phyloP scores from a whole-genome alignment of 2,797 vertebrate genomes.

The Hemitrygon akajei region DNA sequence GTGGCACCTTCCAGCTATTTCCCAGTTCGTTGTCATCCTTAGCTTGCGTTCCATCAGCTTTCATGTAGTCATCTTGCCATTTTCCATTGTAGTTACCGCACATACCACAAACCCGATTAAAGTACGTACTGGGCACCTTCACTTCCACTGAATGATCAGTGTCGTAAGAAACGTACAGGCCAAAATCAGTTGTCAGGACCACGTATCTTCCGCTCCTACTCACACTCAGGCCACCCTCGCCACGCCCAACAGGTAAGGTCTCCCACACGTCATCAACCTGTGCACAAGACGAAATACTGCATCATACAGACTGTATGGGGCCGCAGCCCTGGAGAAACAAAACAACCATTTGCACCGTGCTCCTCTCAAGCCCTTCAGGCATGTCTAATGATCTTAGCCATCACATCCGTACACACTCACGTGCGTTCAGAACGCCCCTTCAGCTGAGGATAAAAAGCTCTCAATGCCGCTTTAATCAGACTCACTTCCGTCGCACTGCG shows the following conservation, averaged over 20 bases:
- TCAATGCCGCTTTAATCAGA: too few relatives aligned
- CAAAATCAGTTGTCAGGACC: slow-evolving; percentile 59
- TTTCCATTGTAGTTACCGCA: slow-evolving; percentile 73
- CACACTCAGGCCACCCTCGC: slow-evolving; percentile 50
- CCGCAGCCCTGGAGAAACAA: not conserved
- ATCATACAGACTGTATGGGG: not conserved
- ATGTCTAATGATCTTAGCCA: not conserved
- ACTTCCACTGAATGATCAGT: slow-evolving; percentile 59
- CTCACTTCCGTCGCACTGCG: too few relatives aligned
- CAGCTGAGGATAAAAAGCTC: too few relatives aligned
- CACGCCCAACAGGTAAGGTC: slow-evolving; percentile 59
- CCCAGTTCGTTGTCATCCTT: slow-evolving; percentile 48
- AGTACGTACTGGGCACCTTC: slow-evolving; percentile 59
- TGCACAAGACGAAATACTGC: not conserved
- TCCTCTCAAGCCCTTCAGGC: not conserved
- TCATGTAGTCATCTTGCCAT: slow-evolving; percentile 58
- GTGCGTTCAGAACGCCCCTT: not conserved
- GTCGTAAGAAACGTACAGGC: slow-evolving; percentile 64
- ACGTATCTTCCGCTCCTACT: slow-evolving; percentile 54
- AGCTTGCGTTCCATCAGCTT: slow-evolving; percentile 52
- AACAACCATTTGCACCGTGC: not conserved
- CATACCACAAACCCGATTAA: slow-evolving; percentile 67
- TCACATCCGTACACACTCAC: not conserved
- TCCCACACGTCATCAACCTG: slow-evolving; percentile 70
- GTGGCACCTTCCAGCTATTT: slow-evolving; percentile 59